These are phyloP conservation scores for Scrobipalpa costella DNA, from an alignment of 2,888 invertebrate species.

Conservation along the genomic window DNA sequence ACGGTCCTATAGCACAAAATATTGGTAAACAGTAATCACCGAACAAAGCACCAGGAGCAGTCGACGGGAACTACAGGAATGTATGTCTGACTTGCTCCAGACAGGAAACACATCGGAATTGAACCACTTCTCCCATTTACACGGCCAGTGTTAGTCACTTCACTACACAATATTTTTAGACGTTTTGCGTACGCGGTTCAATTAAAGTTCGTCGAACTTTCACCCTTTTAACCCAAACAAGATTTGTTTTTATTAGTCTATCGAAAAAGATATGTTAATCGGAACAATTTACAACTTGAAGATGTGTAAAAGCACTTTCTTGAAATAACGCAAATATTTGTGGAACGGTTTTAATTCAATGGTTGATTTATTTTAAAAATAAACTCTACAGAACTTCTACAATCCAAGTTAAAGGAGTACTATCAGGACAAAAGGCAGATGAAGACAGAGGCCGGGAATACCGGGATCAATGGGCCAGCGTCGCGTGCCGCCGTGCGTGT, in stretches of 20 bases:
- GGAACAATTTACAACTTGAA: background rate
- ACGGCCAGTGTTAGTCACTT: constrained; percentile 71
- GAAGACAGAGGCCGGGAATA: background rate
- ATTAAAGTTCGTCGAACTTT: constrained; percentile 57
- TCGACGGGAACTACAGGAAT: constrained; percentile 11
- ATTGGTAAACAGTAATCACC: background rate
- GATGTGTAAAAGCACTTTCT: background rate
- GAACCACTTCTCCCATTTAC: constrained; percentile 58
- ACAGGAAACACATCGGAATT: constrained; percentile 67
- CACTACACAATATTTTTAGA: constrained; percentile 75
- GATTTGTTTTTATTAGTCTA: too few relatives aligned
- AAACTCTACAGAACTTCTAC: background rate
- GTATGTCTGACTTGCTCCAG: constrained; percentile 23
- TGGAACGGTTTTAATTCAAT: background rate
- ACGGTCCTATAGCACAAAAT: background rate
- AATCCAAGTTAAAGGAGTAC: background rate
- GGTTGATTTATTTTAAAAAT: background rate
- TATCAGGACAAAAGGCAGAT: constrained; percentile 37
- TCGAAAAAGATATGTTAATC: constrained; percentile 12
- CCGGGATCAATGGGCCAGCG: constrained; percentile 48
- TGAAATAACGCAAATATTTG: background rate
- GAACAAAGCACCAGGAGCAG: background rate
- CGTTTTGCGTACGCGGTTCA: constrained; percentile 49
- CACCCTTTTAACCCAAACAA: constrained; percentile 37
- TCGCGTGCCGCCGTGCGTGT: constrained; percentile 56